phyloP scores from a whole-genome alignment of 2,888 invertebrate genomes.

The Eupithecia pulchellata region DNA sequence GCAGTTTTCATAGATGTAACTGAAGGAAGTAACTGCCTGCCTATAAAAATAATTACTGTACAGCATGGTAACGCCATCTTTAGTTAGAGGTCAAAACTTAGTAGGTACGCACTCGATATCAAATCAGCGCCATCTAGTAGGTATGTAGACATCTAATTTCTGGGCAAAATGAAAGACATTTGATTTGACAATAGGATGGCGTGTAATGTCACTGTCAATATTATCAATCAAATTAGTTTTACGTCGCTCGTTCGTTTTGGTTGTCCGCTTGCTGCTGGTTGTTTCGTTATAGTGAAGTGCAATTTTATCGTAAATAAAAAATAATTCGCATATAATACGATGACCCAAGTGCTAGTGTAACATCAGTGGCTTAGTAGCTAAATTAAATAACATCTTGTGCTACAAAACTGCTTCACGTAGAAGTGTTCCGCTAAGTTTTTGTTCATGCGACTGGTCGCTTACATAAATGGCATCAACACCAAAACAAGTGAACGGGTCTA shows the following conservation, averaged over 20 bases:
- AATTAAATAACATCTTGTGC: background rate
- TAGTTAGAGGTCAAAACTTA: background rate
- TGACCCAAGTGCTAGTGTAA: constrained; percentile 6
- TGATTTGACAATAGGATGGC: background rate
- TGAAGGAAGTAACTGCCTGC: no score
- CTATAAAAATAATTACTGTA: no score
- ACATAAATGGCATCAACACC: constrained; percentile 77
- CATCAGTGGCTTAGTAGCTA: constrained; percentile 5
- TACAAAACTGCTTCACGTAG: background rate
- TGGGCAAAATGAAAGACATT: background rate
- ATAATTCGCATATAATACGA: background rate
- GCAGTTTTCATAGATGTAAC: no score
- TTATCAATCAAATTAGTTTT: constrained; percentile 1
- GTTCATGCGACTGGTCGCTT: constrained; percentile 43
- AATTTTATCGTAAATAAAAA: constrained; percentile 6
- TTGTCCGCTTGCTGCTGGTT: constrained; percentile 1
- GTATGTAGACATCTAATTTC: background rate
- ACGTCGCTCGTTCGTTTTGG: background rate
- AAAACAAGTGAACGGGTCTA: constrained; percentile 75
- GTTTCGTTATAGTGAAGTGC: constrained; percentile 1
- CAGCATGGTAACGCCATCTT: constrained; percentile 4
- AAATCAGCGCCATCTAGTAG: constrained; percentile 9
- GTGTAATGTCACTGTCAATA: background rate
- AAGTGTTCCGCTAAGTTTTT: constrained; percentile 22
- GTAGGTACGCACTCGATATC: no score